Evolutionary conservation across 2,888 invertebrate species (phyloP), one percentile per base, ranked within the genome.

Genomic region (Campaea margaritaria): DNA sequence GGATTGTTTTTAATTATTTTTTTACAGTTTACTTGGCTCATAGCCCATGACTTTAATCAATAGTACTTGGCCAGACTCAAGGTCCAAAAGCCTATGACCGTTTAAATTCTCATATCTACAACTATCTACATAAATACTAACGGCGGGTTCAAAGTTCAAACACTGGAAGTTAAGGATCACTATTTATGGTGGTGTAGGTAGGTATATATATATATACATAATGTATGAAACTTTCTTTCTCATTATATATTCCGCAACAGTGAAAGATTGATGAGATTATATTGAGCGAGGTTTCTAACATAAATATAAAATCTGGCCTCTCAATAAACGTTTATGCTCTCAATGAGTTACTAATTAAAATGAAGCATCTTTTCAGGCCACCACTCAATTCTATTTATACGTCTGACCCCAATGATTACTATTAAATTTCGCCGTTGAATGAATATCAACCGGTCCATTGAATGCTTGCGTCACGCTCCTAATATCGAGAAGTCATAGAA

Each of bases 401-500:
- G 12, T 15, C 9, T 45, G 41, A 21, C 45, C 57, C 27, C 31
- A 50, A 48, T 34, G 13, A 49, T 36, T 52, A 21, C 41, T 47
- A 41, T 46, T 51, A 11, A 44, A 58, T 45, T 49, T 39, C 43
- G 36, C 47, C 14, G 48, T 50, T 46, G 46, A 51, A 58, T 52
- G 39, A 49, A 58, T 58, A 47, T 41, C 8, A 39, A 27, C 41
- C 50, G 60, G 60, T 60, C 60, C 46, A 55, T 55, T 55, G 46
- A 41, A 28, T 47, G 31, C 45, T 41, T 38, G 55, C 55, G 60
- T 60, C 59, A 59, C 54, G 59, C 59, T 59, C 45, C 50, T 54
- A 45, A 60, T 47, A 60, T 60, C 41, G 46, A 16, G 46, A 13
- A 54, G 46, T 42, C 42, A 55, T 60, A 60, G 60, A 60, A 60